Conservation (phyloP, 2,113 vertebrate genomes). For the Mormoops blainvillei region DNA sequence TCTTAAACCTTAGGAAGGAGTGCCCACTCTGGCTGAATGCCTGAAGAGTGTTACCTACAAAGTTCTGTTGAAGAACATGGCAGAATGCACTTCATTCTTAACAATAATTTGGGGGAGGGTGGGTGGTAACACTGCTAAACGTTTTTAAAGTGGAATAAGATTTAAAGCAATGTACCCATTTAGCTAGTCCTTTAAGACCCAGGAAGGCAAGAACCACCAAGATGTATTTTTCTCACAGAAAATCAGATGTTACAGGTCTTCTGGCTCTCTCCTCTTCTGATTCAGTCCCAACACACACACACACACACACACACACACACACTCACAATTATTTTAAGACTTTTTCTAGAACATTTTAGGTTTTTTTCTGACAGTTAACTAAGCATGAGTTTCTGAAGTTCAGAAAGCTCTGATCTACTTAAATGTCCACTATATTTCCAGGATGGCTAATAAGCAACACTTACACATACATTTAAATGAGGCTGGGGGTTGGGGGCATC, state of each 20-base stretch:
- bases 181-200: neutral
- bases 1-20: slow-evolving; percentile 19
- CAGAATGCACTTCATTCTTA: neutral
- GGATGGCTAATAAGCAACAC: neutral
- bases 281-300: neutral
- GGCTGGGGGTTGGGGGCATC: neutral
- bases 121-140: neutral
- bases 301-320: neutral
- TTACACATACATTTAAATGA: neutral
- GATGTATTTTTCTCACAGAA: neutral
- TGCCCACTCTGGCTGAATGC: neutral
- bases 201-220: neutral
- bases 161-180: neutral
- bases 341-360: neutral
- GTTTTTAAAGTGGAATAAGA: neutral
- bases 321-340: neutral
- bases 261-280: neutral
- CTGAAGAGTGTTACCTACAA: neutral
- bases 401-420: neutral
- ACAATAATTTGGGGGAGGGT: neutral
- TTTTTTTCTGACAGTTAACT: neutral
- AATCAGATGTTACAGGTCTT: neutral
- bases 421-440: neutral
- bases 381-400: neutral
- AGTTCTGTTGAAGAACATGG: neutral